Evolutionary conservation across 2,888 invertebrate genomes (phyloP).

Genomic region (Emmelina monodactyla): DNA sequence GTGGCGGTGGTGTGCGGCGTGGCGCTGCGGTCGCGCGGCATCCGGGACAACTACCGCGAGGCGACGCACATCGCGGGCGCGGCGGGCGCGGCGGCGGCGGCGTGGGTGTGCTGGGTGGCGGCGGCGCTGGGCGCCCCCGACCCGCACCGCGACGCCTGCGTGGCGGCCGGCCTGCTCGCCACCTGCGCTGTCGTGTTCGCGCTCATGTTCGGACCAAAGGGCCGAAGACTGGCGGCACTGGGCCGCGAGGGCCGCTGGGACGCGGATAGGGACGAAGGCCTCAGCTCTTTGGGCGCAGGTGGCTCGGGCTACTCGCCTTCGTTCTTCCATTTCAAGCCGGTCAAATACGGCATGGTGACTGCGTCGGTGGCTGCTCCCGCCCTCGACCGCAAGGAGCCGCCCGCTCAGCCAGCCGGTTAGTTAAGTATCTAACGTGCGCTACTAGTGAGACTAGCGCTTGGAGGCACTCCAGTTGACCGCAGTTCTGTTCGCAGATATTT

Average conservation of each 20-base stretch:
- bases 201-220: constrained; percentile 94
- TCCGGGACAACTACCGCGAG: constrained; percentile 92
- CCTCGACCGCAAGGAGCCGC: constrained; percentile 62
- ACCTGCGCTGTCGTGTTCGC: constrained; percentile 87
- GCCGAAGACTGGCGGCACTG: constrained; percentile 89
- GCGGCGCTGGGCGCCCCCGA: constrained; percentile 82
- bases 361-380: constrained; percentile 49
- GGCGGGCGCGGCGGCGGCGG: constrained; percentile 84
- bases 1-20: constrained; percentile 85
- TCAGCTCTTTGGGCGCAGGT: constrained; percentile 78
- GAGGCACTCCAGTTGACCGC: constrained; percentile 38
- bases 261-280: constrained; percentile 82
- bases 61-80: constrained; percentile 91
- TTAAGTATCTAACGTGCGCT: constrained; percentile 62
- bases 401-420: constrained; percentile 66
- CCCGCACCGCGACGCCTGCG: constrained; percentile 84
- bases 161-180: constrained; percentile 87
- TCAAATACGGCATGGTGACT: constrained; percentile 77
- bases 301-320: constrained; percentile 90
- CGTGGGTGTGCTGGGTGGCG: constrained; percentile 86
- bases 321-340: constrained; percentile 92
- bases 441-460: constrained; percentile 55
- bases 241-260: constrained; percentile 87
- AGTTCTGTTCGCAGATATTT: constrained; percentile 57
- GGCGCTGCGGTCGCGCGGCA: constrained; percentile 85